Evolutionary conservation across 2,888 invertebrate species (phyloP), one percentile per base, ranked within the genome.

Genomic region (Phlogophora meticulosa): DNA sequence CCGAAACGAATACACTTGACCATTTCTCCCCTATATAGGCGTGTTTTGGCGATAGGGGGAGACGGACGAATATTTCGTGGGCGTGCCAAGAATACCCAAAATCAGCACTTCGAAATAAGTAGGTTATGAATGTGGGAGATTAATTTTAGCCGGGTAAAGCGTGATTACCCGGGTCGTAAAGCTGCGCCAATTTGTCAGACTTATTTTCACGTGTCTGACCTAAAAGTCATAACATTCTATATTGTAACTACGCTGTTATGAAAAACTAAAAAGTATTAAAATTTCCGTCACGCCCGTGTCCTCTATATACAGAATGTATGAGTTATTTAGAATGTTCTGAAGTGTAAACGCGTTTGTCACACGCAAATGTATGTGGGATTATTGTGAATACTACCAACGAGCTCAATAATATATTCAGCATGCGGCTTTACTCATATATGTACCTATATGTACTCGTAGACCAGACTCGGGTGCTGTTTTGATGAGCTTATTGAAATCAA

Each of bases 271-370:
- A 38, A 11, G 4, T 42, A 56, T 48, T 60, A 45, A 67, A 52
- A 76, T 62, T 73, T 46, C n/a, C 17, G 49, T 45, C 67, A 10
- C 46, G 40, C 40, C 55, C 15, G 22, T 67, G 43, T 53, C 38
- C 68, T 53, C 24, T 28, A 42, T 17, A 28, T 22, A 22, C 20
- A 63, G n/a, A 58, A 52, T 49, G 20, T 60, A 60, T 62, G 51
- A 57, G 58, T 45, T 62, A 68, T 57, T 40, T 57, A 20, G n/a
- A 53, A 62, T 55, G 68, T 63, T 63, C 52, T 56, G 69, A 64
- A 69, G 61, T 69, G 72, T 78, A 72, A 81, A 81, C 70, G 72
- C 45, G 56, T 78, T 66, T 64, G 53, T 64, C 68, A 53, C 65
- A 72, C 76, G 71, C 61, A 66, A 63, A 61, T 68, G 49, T 69